phyloP scores from a whole-genome alignment of 1,140 invertebrate genomes.

The Hycleus cichorii region DNA sequence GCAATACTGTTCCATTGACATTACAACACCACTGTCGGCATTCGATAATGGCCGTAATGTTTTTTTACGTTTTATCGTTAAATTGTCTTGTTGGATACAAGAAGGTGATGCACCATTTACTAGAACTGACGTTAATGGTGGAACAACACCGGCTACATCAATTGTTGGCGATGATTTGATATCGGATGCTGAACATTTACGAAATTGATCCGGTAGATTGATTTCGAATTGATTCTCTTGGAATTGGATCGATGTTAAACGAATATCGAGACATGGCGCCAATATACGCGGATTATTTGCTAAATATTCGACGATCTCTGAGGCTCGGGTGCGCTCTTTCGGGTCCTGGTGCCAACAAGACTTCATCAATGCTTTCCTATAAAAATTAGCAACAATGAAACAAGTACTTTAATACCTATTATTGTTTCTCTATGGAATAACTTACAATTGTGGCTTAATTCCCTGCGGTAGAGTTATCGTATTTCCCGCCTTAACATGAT shows the following conservation, averaged over 20 bases:
- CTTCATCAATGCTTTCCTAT: slow-evolving; percentile 63
- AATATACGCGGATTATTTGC: slow-evolving; percentile 69
- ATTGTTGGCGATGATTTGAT: slow-evolving; percentile 1
- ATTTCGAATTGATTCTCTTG: slow-evolving; percentile 52
- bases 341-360: slow-evolving; percentile 69
- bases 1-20: slow-evolving; percentile 35
- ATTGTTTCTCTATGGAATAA: slow-evolving; percentile 24
- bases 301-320: slow-evolving; percentile 72
- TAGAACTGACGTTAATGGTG: neutral
- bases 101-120: too few relatives aligned
- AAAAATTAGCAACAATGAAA: slow-evolving; percentile 21
- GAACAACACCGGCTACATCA: neutral
- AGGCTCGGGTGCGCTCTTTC: slow-evolving; percentile 63
- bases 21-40: slow-evolving; percentile 24
- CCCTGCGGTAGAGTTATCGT: slow-evolving; percentile 64
- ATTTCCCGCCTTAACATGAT: slow-evolving; percentile 68
- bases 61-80: neutral
- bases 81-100: too few relatives aligned
- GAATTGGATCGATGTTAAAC: slow-evolving; percentile 62
- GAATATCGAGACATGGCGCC: slow-evolving; percentile 70
- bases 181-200: slow-evolving; percentile 37
- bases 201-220: slow-evolving; percentile 37
- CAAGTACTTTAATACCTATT: too few relatives aligned
- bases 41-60: slow-evolving; percentile 9
- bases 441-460: slow-evolving; percentile 71